Evolutionary conservation across 2,113 vertebrate genomes (phyloP).

Genomic region (Phrynocephalus versicolor): DNA sequence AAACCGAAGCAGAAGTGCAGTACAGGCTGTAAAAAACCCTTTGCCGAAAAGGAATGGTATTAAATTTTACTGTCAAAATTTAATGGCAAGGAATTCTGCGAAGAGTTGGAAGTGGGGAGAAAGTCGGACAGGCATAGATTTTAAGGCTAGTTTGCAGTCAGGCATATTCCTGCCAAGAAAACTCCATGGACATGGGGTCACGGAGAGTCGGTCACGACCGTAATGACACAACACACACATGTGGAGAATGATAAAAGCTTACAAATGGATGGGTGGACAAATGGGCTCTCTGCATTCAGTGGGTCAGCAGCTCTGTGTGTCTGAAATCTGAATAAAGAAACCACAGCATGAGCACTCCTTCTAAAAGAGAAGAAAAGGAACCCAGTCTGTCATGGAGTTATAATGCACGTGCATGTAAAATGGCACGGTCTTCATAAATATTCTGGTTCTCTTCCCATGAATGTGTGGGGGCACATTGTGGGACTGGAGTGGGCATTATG

Average conservation of each 20-base stretch:
- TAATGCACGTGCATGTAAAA: fast-evolving
- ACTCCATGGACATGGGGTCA: too few species aligned
- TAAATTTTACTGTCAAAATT: background rate
- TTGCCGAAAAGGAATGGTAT: background rate
- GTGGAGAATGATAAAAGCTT: background rate
- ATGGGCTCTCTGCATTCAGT: background rate
- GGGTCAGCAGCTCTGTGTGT: background rate
- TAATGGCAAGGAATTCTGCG: background rate
- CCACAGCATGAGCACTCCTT: background rate
- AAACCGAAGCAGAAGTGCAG: too few species aligned
- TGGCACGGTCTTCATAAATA: fast-evolving
- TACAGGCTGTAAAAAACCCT: background rate
- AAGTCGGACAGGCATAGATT: constrained; percentile 27
- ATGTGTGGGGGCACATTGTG: background rate
- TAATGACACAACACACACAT: too few species aligned
- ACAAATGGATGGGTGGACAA: background rate
- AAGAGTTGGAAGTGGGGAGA: background rate
- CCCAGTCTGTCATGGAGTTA: background rate
- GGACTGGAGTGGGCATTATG: background rate
- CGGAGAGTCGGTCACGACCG: too few species aligned
- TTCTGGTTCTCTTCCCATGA: background rate
- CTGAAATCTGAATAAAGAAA: background rate
- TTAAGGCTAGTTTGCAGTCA: too few species aligned
- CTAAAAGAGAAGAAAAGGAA: background rate
- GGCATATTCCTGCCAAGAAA: too few species aligned